A percentile compares a stretch with the other conserved stretches of the same genome.
Conservation (phyloP, 1,140 invertebrate species). For the Spodoptera litura region DNA sequence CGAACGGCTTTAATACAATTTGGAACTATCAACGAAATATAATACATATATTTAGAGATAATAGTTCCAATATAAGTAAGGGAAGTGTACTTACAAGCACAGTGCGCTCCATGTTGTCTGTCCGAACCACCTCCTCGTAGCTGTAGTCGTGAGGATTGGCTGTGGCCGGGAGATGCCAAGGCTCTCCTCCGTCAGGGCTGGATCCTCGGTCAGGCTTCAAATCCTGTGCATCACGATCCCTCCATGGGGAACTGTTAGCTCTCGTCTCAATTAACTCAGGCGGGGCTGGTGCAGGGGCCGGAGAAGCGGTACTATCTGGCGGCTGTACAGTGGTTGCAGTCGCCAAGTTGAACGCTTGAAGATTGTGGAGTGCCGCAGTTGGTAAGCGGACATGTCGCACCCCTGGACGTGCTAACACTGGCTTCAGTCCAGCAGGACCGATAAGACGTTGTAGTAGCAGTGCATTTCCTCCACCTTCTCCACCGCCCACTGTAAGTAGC, state of each 20-base stretch:
- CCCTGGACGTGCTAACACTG: slow-evolving; percentile 78
- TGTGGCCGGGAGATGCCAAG: slow-evolving; percentile 68
- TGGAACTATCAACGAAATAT: slow-evolving; percentile 29
- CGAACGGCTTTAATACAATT: slow-evolving; percentile 35
- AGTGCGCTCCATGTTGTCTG: slow-evolving; percentile 76
- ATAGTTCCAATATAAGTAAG: slow-evolving; percentile 18
- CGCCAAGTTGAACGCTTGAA: slow-evolving; percentile 81
- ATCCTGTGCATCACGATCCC: slow-evolving; percentile 66
- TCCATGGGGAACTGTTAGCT: slow-evolving; percentile 70
- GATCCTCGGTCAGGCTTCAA: slow-evolving; percentile 72
- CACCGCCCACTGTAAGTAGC: slow-evolving; percentile 86
- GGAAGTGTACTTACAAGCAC: slow-evolving; percentile 75
- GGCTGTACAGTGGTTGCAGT: slow-evolving; percentile 65
- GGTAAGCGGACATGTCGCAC: slow-evolving; percentile 82
- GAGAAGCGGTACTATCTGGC: slow-evolving; percentile 70
- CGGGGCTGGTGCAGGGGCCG: slow-evolving; percentile 63
- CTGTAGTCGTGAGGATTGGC: slow-evolving; percentile 73
- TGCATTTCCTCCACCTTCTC: slow-evolving; percentile 85
- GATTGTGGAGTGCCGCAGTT: slow-evolving; percentile 81
- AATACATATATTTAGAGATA: slow-evolving; percentile 37
- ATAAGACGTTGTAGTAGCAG: slow-evolving; percentile 80
- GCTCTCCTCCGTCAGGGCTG: slow-evolving; percentile 73
- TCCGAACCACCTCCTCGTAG: slow-evolving; percentile 79
- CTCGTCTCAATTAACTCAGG: slow-evolving; percentile 73
- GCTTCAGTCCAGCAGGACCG: slow-evolving; percentile 82